Percentiles rank a stretch among this genome's conserved stretches.
Conservation (phyloP, 2,113 vertebrate species). For the Falco punctatus region DNA sequence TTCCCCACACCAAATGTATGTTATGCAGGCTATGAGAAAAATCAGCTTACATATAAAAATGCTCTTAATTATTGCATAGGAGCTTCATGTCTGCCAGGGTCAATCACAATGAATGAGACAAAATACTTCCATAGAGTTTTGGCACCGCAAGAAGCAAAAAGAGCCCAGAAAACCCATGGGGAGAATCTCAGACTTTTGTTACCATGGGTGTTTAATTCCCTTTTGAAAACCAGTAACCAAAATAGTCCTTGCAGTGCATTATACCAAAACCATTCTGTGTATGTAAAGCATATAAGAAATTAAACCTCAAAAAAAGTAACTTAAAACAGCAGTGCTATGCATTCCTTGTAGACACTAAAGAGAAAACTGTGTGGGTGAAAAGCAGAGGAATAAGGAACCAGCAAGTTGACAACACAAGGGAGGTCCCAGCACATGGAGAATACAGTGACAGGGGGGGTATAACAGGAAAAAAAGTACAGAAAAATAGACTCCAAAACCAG, state of each 20-base stretch:
- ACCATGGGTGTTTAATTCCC: neutral
- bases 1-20: neutral
- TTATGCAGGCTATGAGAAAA: neutral
- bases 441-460: neutral
- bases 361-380: fast-evolving
- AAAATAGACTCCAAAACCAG: neutral
- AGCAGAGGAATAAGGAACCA: neutral
- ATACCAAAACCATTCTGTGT: neutral
- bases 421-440: neutral
- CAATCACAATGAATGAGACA: neutral
- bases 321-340: neutral
- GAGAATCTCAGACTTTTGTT: neutral
- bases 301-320: neutral
- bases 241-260: neutral
- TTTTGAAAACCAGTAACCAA: neutral
- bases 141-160: neutral
- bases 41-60: neutral
- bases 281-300: neutral
- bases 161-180: neutral
- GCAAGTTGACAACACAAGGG: neutral
- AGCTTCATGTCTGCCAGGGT: neutral
- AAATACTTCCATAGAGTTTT: neutral
- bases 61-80: constrained; percentile 17
- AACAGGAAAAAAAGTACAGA: neutral
- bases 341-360: neutral